phyloP scores from a whole-genome alignment of 2,797 vertebrate species.

The Cephalopachus bancanus region DNA sequence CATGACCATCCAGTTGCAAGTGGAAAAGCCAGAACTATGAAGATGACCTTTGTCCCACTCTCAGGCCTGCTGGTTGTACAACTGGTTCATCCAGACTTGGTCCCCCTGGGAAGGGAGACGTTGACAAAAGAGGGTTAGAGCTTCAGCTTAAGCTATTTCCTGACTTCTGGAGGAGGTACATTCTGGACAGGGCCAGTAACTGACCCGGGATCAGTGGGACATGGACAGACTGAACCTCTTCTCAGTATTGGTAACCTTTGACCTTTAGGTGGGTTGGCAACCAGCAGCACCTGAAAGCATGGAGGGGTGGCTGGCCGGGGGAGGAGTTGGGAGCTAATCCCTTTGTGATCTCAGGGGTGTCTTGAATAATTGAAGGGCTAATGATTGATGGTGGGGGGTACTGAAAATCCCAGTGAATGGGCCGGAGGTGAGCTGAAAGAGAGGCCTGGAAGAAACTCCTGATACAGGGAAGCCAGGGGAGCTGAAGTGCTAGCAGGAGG shows the following conservation, averaged over 20 bases:
- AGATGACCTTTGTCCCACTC: background rate
- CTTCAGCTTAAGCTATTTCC: background rate
- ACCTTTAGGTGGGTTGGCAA: background rate
- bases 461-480: background rate
- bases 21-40: background rate
- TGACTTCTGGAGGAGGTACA: background rate
- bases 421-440: background rate
- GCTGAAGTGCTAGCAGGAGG: background rate
- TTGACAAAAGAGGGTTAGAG: background rate
- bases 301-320: background rate
- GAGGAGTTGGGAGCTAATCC: slow-evolving; percentile 18
- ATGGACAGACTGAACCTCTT: background rate
- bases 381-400: background rate
- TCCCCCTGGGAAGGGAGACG: background rate
- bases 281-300: background rate
- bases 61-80: background rate
- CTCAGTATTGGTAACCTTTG: background rate
- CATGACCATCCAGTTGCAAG: background rate
- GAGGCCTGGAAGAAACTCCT: background rate
- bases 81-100: background rate
- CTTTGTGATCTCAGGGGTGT: background rate
- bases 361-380: slow-evolving; percentile 32
- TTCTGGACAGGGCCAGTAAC: background rate
- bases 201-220: background rate
- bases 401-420: slow-evolving; percentile 32